Conservation (phyloP, 2,888 invertebrate genomes). For the Rhingia campestris region DNA sequence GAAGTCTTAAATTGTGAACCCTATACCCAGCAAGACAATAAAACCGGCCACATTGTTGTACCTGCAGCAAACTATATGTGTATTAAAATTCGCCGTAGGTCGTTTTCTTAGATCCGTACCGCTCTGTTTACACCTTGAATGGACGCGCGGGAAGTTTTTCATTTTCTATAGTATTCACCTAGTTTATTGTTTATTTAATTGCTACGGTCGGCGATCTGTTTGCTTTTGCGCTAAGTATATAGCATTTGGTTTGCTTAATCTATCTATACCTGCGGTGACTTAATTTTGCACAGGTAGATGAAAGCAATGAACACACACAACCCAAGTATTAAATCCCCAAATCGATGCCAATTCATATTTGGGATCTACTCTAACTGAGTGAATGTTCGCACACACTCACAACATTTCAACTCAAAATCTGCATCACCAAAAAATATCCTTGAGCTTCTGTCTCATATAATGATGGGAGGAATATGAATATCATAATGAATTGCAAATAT, state of each 20-base stretch:
- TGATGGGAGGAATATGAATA: too few relatives aligned
- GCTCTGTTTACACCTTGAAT: slow-evolving; percentile 25
- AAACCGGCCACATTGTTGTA: neutral
- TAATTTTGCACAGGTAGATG: neutral
- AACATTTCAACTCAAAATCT: neutral
- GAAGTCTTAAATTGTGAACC: too few relatives aligned
- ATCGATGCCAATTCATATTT: slow-evolving; percentile 13
- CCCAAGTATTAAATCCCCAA: slow-evolving; percentile 1
- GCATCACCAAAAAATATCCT: neutral
- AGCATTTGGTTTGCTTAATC: slow-evolving; percentile 1
- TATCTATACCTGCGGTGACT: neutral
- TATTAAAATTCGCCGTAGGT: neutral
- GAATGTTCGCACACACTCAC: neutral
- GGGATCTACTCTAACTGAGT: neutral
- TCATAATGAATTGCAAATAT: too few relatives aligned
- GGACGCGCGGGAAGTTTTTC: neutral
- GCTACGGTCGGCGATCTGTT: slow-evolving; percentile 18
- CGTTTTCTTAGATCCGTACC: slow-evolving; percentile 8
- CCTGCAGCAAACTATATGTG: neutral
- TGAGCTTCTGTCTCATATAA: too few relatives aligned
- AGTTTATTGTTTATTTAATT: slow-evolving; percentile 23
- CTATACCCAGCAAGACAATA: neutral
- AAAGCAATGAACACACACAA: neutral
- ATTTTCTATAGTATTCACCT: neutral
- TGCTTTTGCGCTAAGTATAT: slow-evolving; percentile 2